Evolutionary conservation across 2,797 vertebrate species (phyloP).

Genomic region (Centroberyx gerrardi): DNA sequence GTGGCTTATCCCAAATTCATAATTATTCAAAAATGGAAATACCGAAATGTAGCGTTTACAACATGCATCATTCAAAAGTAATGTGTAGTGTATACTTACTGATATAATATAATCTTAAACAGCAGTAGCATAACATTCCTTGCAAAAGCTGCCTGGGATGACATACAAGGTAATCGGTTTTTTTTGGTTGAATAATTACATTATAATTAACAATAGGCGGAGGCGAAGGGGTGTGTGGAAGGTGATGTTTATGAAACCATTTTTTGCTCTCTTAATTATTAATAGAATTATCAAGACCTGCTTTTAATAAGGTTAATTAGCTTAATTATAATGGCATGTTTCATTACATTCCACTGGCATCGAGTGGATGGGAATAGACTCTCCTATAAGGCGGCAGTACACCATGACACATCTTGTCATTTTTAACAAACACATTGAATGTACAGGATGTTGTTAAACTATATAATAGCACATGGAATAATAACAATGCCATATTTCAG

Average conservation of each 20-base stretch:
- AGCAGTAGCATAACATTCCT: neutral
- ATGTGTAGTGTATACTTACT: no score
- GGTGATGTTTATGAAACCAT: conserved; percentile 48
- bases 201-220: conserved; percentile 5
- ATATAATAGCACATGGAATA: neutral
- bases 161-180: neutral
- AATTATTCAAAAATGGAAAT: neutral
- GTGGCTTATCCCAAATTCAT: neutral
- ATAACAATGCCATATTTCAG: neutral
- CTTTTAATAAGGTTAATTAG: conserved; percentile 74
- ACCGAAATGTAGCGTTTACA: no score
- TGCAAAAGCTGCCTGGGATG: neutral
- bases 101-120: neutral
- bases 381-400: neutral
- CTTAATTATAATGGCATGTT: conserved; percentile 69
- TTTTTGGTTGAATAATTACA: neutral
- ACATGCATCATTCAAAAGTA: neutral
- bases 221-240: conserved; percentile 21
- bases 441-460: neutral
- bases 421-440: neutral
- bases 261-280: conserved; percentile 65
- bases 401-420: neutral
- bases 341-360: conserved; percentile 55
- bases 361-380: conserved; percentile 15
- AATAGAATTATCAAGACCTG: conserved; percentile 65